Conservation (phyloP, 2,888 invertebrate genomes). For the Vanessa cardui region DNA sequence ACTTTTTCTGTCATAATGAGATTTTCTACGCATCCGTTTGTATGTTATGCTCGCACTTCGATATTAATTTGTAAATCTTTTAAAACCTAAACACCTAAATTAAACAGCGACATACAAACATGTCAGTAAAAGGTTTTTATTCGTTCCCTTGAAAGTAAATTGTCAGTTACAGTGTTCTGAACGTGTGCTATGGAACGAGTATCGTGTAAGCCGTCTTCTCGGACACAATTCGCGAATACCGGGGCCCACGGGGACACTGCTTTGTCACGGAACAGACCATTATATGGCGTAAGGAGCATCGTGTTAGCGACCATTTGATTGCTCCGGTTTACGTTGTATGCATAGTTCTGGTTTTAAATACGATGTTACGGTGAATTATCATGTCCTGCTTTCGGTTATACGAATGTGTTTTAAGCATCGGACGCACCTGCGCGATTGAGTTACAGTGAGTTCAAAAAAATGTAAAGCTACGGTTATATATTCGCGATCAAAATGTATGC, state of each 20-base stretch:
- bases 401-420: neutral
- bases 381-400: neutral
- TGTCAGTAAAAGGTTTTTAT: too few species aligned
- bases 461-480: neutral
- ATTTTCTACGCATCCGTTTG: too few species aligned
- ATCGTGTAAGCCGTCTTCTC: slow-evolving; percentile 7
- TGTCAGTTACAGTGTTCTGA: neutral
- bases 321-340: slow-evolving; percentile 13
- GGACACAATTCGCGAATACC: slow-evolving; percentile 4
- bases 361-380: slow-evolving; percentile 10
- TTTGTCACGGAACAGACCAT: neutral
- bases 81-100: too few species aligned
- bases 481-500: too few species aligned
- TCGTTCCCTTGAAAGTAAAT: neutral
- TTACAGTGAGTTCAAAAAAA: neutral
- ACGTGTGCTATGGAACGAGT: slow-evolving; percentile 45
- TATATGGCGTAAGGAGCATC: neutral
- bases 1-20: too few species aligned
- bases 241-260: neutral
- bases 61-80: too few species aligned
- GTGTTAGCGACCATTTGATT: slow-evolving; percentile 30
- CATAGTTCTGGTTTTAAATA: slow-evolving; percentile 3
- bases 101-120: too few species aligned
- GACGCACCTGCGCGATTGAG: neutral
- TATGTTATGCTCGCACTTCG: too few species aligned